Evolutionary conservation across 2,888 invertebrate genomes (phyloP).

Genomic region (Apamea crenata): DNA sequence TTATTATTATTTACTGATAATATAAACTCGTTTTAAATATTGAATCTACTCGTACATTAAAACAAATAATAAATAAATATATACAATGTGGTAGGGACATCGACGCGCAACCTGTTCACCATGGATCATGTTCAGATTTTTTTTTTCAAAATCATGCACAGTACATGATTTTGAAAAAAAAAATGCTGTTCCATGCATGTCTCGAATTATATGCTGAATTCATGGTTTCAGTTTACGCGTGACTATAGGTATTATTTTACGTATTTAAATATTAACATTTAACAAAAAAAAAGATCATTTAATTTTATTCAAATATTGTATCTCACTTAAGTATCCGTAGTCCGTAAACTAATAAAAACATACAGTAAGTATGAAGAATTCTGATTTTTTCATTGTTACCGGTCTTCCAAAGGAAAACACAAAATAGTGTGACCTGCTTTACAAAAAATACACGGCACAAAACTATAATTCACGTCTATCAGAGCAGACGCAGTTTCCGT

Average conservation of each 20-base stretch:
- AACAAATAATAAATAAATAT: background rate
- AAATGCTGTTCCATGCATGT: background rate
- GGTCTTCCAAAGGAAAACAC: background rate
- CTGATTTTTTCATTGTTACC: background rate
- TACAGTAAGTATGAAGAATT: background rate
- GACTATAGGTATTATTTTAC: background rate
- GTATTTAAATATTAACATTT: background rate
- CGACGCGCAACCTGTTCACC: background rate
- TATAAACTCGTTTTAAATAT: background rate
- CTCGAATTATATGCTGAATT: background rate
- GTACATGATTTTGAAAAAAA: background rate
- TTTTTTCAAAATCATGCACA: no score
- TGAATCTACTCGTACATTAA: background rate
- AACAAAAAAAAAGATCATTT: background rate
- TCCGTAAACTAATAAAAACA: conserved; percentile 7
- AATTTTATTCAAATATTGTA: conserved; percentile 11
- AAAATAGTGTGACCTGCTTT: background rate
- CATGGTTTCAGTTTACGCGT: background rate
- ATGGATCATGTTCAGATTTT: no score
- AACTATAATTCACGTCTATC: conserved; percentile 7
- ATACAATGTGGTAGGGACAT: background rate
- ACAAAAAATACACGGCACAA: no score
- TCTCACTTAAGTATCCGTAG: background rate
- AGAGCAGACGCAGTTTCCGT: conserved; percentile 37
- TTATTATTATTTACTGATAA: conserved; percentile 15